Conservation (phyloP, 2,113 vertebrate genomes). For the Hiodon tergisus region DNA sequence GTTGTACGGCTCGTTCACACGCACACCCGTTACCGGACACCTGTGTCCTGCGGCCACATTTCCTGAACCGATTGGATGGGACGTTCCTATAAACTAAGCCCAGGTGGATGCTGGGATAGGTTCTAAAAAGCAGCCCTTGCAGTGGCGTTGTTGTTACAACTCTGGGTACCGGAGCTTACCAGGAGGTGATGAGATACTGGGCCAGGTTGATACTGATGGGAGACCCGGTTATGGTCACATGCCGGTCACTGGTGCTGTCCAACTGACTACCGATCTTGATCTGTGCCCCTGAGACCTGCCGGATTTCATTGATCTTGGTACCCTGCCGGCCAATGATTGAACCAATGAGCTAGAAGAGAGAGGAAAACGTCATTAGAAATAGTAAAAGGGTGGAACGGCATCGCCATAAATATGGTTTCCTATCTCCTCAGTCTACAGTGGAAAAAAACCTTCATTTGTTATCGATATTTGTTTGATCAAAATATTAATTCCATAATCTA, state of each 20-base stretch:
- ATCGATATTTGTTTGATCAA: no score
- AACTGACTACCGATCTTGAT: conserved; percentile 94
- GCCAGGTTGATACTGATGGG: conserved; percentile 87
- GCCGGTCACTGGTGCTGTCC: conserved; percentile 80
- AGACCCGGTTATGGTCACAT: conserved; percentile 84
- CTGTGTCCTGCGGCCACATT: no score
- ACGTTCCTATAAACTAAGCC: no score
- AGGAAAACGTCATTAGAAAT: neutral
- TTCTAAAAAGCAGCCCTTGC: no score
- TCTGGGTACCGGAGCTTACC: conserved; percentile 64
- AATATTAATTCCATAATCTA: no score
- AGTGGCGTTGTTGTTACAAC: neutral
- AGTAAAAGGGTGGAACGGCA: neutral
- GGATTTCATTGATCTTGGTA: conserved; percentile 89
- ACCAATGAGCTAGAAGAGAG: conserved; percentile 74
- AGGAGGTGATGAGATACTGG: conserved; percentile 91
- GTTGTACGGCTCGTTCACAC: no score
- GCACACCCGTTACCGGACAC: no score
- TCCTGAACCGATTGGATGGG: no score
- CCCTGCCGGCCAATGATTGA: conserved; percentile 92
- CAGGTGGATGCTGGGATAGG: neutral
- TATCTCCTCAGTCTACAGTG: neutral
- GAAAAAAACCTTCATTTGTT: no score
- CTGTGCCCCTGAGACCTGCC: conserved; percentile 87
- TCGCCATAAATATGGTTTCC: neutral